A percentile compares a stretch with the other conserved stretches of the same genome.
phyloP scores from a whole-genome alignment of 2,888 invertebrate genomes.

The Noctua comes region DNA sequence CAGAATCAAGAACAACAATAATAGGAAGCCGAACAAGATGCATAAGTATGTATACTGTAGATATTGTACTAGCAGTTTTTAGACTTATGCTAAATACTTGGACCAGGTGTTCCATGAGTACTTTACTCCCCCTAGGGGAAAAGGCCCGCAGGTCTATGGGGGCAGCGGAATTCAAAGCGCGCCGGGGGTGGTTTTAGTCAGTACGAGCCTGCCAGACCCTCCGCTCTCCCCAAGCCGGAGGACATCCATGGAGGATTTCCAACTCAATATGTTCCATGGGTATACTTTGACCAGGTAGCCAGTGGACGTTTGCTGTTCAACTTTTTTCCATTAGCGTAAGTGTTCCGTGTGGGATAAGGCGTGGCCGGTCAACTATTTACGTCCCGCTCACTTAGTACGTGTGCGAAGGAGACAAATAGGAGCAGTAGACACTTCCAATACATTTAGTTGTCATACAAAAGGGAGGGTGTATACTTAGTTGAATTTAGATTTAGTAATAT shows the following conservation, averaged over 20 bases:
- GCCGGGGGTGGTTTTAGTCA: not conserved
- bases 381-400: not conserved
- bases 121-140: not conserved
- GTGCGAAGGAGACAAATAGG: not conserved
- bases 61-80: not conserved
- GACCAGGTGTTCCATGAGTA: not conserved
- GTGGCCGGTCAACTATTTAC: not conserved
- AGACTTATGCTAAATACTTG: not conserved
- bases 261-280: not conserved
- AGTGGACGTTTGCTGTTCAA: not conserved
- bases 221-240: not conserved
- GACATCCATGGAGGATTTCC: not conserved
- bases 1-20: conserved; percentile 87
- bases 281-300: not conserved
- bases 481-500: conserved; percentile 4
- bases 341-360: not conserved
- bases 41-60: conserved; percentile 81
- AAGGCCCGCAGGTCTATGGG: not conserved
- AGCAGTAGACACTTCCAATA: not conserved
- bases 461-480: not conserved
- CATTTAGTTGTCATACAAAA: not conserved
- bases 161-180: not conserved
- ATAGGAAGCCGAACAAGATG: conserved; percentile 82
- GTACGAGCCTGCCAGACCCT: not conserved
- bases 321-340: not conserved